Evolutionary conservation across 2,113 vertebrate species (phyloP).

Genomic region (Rhea pennata): DNA sequence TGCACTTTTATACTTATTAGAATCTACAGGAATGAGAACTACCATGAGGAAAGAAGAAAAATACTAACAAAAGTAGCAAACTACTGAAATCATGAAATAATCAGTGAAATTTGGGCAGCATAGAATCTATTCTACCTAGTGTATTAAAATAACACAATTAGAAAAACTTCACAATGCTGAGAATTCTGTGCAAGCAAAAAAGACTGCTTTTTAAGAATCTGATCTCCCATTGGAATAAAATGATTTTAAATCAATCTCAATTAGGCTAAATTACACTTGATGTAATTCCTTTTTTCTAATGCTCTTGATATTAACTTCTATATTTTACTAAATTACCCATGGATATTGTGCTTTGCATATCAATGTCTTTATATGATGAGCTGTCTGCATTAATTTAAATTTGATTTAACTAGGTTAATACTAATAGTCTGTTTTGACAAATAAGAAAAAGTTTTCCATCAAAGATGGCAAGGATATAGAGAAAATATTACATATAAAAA

Average conservation of each 20-base stretch:
- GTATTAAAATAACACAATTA: neutral
- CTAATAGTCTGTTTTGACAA: constrained; percentile 66
- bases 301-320: constrained; percentile 17
- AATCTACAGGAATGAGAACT: neutral
- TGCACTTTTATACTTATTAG: neutral
- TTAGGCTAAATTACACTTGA: constrained; percentile 44
- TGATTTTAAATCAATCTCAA: constrained; percentile 40
- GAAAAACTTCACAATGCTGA: neutral
- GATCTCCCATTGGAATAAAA: constrained; percentile 20
- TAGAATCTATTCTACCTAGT: neutral
- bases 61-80: neutral
- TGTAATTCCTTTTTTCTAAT: constrained; percentile 26
- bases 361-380: constrained; percentile 45
- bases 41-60: neutral
- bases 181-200: neutral
- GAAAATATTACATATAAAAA: neutral
- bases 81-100: neutral
- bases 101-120: neutral
- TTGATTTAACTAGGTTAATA: constrained; percentile 46
- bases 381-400: constrained; percentile 66
- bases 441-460: neutral
- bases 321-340: constrained; percentile 33
- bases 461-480: neutral
- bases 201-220: neutral
- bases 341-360: constrained; percentile 50